phyloP scores from a whole-genome alignment of 2,797 vertebrate species.

The Melanogrammus aeglefinus region DNA sequence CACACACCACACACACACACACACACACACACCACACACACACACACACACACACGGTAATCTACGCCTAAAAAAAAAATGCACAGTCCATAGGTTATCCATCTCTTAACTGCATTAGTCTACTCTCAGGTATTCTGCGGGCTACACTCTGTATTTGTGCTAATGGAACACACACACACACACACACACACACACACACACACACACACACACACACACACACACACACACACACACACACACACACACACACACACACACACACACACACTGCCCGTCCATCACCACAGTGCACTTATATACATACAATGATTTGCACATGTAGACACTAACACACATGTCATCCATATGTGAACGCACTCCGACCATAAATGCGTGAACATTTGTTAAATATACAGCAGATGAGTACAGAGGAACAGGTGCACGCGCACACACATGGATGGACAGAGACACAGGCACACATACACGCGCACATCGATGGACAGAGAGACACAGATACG shows the following conservation, averaged over 20 bases:
- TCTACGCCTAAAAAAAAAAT: too few species aligned
- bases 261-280: background rate
- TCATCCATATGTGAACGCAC: background rate
- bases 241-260: background rate
- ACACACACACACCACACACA: too few species aligned
- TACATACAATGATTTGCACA: background rate
- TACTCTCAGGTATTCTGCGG: slow-evolving; percentile 1
- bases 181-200: background rate
- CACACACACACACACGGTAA: too few species aligned
- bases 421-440: background rate
- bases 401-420: background rate
- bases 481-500: background rate
- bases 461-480: background rate
- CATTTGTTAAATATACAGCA: background rate
- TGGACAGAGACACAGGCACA: background rate
- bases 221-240: background rate
- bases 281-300: background rate
- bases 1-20: too few species aligned
- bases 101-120: background rate
- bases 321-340: background rate
- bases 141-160: slow-evolving; percentile 1
- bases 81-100: background rate
- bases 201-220: background rate
- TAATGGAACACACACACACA: background rate
- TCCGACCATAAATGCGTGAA: background rate